A percentile compares a stretch with the other conserved stretches of the same genome.
Conservation (phyloP, 2,113 vertebrate genomes). For the Xyliphius kryptos region DNA sequence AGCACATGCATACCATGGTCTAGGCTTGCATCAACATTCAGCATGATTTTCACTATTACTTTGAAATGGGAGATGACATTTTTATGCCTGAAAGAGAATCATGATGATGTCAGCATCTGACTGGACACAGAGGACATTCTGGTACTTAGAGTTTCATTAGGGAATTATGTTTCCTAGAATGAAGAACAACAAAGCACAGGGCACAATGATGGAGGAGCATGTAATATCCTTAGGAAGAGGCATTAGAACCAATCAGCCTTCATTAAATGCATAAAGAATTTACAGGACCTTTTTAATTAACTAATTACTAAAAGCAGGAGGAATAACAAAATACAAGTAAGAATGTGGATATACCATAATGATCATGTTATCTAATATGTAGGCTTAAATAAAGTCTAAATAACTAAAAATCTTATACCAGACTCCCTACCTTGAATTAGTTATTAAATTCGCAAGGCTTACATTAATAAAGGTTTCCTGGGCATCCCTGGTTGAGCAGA, state of each 20-base stretch:
- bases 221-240: conserved; percentile 23
- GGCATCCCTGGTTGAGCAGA: too few relatives aligned
- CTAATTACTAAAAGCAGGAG: too few relatives aligned
- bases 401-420: too few relatives aligned
- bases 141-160: conserved; percentile 19
- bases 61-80: not conserved
- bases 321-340: too few relatives aligned
- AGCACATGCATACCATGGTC: too few relatives aligned
- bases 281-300: not conserved
- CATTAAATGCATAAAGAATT: conserved; percentile 1
- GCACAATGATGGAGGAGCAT: not conserved
- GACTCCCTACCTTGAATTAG: too few relatives aligned
- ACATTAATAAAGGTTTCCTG: too few relatives aligned
- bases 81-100: conserved; percentile 1
- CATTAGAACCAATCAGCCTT: conserved; percentile 10
- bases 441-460: too few relatives aligned
- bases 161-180: conserved; percentile 29
- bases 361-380: too few relatives aligned
- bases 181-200: conserved; percentile 1
- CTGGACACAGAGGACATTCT: conserved; percentile 10
- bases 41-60: not conserved
- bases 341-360: too few relatives aligned
- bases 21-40: not conserved
- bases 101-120: not conserved
- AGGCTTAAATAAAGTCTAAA: too few relatives aligned